Evolutionary conservation across 2,888 invertebrate species (phyloP), one percentile per base, ranked within the genome.

Genomic region (Magallana nippona): DNA sequence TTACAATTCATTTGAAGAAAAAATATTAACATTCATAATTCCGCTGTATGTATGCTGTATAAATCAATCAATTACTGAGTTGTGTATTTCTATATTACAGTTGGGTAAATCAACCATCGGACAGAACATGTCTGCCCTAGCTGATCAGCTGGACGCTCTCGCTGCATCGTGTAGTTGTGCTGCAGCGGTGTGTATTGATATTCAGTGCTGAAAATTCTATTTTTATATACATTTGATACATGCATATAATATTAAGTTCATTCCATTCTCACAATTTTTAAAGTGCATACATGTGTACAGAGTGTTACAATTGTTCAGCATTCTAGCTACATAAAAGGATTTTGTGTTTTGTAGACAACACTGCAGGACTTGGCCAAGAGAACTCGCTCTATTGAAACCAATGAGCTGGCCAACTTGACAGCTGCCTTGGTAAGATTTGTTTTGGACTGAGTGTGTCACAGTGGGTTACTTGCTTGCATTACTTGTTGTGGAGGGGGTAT

Each of bases 261-360:
- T 44, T 44, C 44, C 44, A 44, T 44, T 44, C 5, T 44, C 44
- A 44, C 44, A 44, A 44, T 27, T 44, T 44, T 0, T 44, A 44
- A 44, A 44, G 44, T 44, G 44, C 15, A 22, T 32, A 8, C 27
- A 10, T 77, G 22, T 77, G 22, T n/a, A 60, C 60, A 60, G 10
- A 19, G 2, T 17, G 19, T 10, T 10, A 60, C 10, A 19, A 60
- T 19, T 19, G 17, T 5, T 17, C 5, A 22, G 11, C 10, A 77
- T 27, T 19, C 22, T 10, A 44, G 44, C 44, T 44, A 19, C 22
- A 27, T 32, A 10, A 32, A 60, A 27, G 55, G 27, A 78, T 81
- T 77, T 22, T 78, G 80, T 71, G 10, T 19, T 82, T 85, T 85
- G 19, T 82, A 82, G 88, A 79, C 44, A 55, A 62, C 79, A 13